Evolutionary conservation across 2,797 vertebrate genomes (phyloP).

Genomic region (Ispidina lecontei): DNA sequence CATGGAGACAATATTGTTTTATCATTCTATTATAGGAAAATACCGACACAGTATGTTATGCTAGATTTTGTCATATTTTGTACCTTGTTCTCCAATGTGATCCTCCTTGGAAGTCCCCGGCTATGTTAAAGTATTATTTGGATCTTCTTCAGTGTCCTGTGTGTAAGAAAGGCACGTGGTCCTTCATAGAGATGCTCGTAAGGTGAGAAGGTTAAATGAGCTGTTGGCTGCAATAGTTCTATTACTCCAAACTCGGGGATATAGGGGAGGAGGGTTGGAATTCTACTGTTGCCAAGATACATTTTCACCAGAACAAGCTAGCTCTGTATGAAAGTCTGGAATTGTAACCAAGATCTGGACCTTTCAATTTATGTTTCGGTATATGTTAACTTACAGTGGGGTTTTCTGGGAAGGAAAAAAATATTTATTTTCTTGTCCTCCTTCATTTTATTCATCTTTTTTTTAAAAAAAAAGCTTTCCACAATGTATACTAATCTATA

Average conservation of each 20-base stretch:
- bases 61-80: slow-evolving; percentile 79
- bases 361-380: background rate
- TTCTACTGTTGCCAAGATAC: background rate
- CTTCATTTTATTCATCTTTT: background rate
- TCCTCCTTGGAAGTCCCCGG: slow-evolving; percentile 85
- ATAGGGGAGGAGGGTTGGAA: background rate
- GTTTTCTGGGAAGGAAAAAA: background rate
- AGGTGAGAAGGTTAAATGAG: slow-evolving; percentile 68
- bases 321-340: background rate
- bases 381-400: background rate
- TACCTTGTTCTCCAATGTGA: slow-evolving; percentile 80
- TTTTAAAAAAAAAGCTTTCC: background rate
- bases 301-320: background rate
- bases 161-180: slow-evolving; percentile 80
- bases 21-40: slow-evolving; percentile 79
- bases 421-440: background rate
- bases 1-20: slow-evolving; percentile 52
- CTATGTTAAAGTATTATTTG: slow-evolving; percentile 81
- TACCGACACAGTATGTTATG: slow-evolving; percentile 69
- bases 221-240: background rate
- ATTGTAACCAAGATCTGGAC: background rate
- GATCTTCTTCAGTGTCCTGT: slow-evolving; percentile 84
- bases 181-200: slow-evolving; percentile 76
- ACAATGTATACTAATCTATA: background rate
- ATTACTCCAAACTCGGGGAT: background rate